Conservation (phyloP, 2,888 invertebrate species). For the Bombylius major region DNA sequence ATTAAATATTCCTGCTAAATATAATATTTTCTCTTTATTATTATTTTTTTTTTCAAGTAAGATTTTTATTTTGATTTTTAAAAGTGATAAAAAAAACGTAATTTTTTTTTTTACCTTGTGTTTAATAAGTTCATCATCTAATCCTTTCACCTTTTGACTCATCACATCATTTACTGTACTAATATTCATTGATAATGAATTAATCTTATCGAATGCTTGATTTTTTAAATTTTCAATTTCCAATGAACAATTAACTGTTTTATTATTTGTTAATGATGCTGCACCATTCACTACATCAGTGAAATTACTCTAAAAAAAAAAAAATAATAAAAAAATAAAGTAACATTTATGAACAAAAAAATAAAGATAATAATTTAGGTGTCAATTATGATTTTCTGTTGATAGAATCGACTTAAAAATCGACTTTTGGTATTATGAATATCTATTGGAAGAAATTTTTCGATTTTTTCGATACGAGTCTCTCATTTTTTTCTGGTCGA, state of each 20-base stretch:
- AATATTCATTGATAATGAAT: constrained; percentile 22
- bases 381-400: too few relatives aligned
- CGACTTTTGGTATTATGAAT: too few relatives aligned
- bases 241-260: constrained; percentile 21
- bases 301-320: constrained; percentile 21
- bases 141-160: constrained; percentile 25
- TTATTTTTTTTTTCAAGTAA: too few relatives aligned
- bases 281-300: constrained; percentile 18
- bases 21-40: too few relatives aligned
- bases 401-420: too few relatives aligned
- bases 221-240: constrained; percentile 20
- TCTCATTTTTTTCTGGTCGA: too few relatives aligned
- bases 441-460: too few relatives aligned
- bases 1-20: too few relatives aligned
- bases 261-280: constrained; percentile 13
- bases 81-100: not conserved
- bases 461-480: too few relatives aligned
- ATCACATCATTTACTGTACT: constrained; percentile 28
- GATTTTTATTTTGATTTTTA: too few relatives aligned
- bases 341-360: too few relatives aligned
- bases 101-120: constrained; percentile 23
- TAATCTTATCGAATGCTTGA: constrained; percentile 20
- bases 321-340: not conserved
- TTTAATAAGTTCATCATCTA: constrained; percentile 23
- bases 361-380: too few relatives aligned